Evolutionary conservation across 2,113 vertebrate genomes (phyloP).

Genomic region (Mirza zaza): DNA sequence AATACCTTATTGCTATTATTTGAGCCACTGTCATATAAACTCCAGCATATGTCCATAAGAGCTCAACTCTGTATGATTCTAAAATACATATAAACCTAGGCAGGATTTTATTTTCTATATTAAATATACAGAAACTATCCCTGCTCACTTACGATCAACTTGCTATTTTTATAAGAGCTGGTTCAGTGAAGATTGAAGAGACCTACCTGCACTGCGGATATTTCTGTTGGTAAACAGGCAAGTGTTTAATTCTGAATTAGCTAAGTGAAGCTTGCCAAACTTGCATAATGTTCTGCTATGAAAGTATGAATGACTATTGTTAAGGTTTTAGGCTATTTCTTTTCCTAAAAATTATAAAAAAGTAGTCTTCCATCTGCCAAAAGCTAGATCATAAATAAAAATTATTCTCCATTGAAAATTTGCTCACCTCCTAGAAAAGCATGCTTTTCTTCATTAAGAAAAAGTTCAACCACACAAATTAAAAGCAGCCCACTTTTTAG

Average conservation of each 20-base stretch:
- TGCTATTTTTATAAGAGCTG: background rate
- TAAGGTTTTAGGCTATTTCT: background rate
- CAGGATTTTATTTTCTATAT: background rate
- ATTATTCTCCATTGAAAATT: background rate
- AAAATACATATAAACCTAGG: background rate
- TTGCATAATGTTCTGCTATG: background rate
- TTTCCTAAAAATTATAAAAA: background rate
- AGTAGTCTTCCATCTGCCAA: slow-evolving; percentile 49
- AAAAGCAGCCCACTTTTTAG: background rate
- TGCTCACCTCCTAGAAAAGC: slow-evolving; percentile 26
- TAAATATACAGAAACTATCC: background rate
- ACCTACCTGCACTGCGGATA: background rate
- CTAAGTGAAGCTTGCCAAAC: background rate
- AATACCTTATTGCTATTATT: background rate
- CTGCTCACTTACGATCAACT: background rate
- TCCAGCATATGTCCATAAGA: background rate
- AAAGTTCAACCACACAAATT: slow-evolving; percentile 22
- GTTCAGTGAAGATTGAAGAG: background rate
- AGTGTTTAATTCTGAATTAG: background rate
- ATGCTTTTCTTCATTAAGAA: slow-evolving; percentile 35
- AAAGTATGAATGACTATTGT: background rate
- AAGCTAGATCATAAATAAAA: slow-evolving; percentile 33
- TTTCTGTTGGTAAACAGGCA: background rate
- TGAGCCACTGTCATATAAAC: background rate
- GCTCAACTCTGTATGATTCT: background rate